Base-by-base conservation (phyloP, 2,113 vertebrate species). In the Pygoscelis antarcticus region DNA sequence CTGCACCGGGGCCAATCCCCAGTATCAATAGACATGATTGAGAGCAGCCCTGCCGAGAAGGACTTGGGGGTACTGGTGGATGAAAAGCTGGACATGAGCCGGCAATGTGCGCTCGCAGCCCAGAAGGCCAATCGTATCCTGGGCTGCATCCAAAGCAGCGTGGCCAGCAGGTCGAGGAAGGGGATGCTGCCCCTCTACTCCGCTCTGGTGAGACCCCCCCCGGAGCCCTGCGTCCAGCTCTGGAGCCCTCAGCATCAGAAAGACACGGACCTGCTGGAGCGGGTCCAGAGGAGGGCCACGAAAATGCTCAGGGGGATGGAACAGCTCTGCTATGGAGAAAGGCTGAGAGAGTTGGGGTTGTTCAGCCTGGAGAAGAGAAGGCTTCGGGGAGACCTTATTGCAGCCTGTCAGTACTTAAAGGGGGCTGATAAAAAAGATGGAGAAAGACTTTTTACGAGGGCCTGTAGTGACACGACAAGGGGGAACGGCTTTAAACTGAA, bases 51-150 rank as follows among this genome's bases (percentile, higher is more conserved):
- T 25, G 26, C 0, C 7, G 47, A 62, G 57, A 36, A 42, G 29
- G 15, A 6, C 58, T 23, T 61, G 22, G n/a, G 34, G n/a, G 4
- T 16, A 7, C 23, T 49, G 54, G 44, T 7, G 17, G 5, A 5
- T 18, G 13, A 40, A 4, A 27, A 34, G 0, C 1, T 44, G 8
- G 11, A 25, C 38, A 8, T 26, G 29, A 55, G 3, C 5, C 1
- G 1, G 9, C 40, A 75, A 34, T 2, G 16, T 26, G 71, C 1
- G 3, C 38, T 57, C 0, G 4, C 22, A 34, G 46, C 75, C n/a
- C 58, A 32, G 46, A 10, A 30, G 6, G 15, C 20, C 46, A 16
- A 5, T 4, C 4, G 1, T 26, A 4, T 1, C 57, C 44, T 25
- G n/a, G n/a, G n/a, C 57, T 62, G 58, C 44, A 32, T 51, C 27